Percentiles rank a stretch among this genome's conserved stretches.
Conservation (phyloP, 1,140 invertebrate genomes). For the Pogonognathellus flavescens region DNA sequence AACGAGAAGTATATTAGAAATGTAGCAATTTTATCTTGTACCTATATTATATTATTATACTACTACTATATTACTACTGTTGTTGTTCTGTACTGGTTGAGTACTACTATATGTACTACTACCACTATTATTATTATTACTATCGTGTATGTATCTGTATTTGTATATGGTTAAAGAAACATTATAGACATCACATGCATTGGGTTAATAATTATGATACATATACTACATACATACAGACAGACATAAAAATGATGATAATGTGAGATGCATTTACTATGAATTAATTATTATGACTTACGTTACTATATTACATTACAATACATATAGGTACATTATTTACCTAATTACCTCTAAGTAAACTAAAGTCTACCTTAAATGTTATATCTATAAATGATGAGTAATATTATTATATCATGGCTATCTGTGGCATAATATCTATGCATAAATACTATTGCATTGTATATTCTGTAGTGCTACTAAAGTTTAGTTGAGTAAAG, state of each 20-base stretch:
- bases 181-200: too few species aligned
- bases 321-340: background rate
- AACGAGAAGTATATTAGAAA: too few species aligned
- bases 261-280: background rate
- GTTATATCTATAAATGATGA: background rate
- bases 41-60: too few species aligned
- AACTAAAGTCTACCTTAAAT: constrained; percentile 6
- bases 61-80: too few species aligned
- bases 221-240: constrained; percentile 9
- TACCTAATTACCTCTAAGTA: constrained; percentile 5
- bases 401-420: constrained; percentile 31
- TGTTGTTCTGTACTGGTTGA: too few species aligned
- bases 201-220: background rate
- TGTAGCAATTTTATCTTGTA: too few species aligned
- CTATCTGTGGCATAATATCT: constrained; percentile 25
- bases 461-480: constrained; percentile 44
- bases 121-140: constrained; percentile 6
- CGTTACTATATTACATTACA: background rate
- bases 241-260: too few species aligned
- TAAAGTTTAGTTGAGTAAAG: constrained; percentile 37
- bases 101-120: constrained; percentile 20
- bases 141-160: background rate
- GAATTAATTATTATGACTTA: constrained; percentile 1
- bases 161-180: background rate
- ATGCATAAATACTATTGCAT: constrained; percentile 18